A percentile compares a stretch with the other conserved stretches of the same genome.
Conservation (phyloP, 1,140 invertebrate species). For the Helicoverpa armigera region DNA sequence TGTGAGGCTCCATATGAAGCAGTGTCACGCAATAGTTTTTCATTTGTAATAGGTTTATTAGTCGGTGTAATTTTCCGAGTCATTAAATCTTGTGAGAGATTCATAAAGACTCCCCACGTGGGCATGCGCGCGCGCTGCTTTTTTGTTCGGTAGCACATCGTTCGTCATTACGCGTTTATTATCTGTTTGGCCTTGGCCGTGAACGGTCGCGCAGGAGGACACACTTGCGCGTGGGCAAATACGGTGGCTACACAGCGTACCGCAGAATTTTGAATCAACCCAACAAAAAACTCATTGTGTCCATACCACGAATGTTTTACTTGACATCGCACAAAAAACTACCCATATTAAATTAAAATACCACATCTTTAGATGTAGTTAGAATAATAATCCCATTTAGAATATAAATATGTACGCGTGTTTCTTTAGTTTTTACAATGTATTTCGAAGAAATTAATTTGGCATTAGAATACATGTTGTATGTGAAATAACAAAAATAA, state of each 20-base stretch:
- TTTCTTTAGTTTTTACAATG: constrained; percentile 27
- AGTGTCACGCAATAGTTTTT: constrained; percentile 57
- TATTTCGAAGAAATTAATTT: constrained; percentile 40
- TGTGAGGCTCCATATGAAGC: background rate
- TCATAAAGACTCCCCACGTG: constrained; percentile 76
- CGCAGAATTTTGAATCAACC: constrained; percentile 59
- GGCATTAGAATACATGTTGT: constrained; percentile 6
- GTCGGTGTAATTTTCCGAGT: constrained; percentile 71
- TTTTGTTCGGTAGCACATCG: constrained; percentile 75
- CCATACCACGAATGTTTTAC: constrained; percentile 50
- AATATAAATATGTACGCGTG: constrained; percentile 17
- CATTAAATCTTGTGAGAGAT: constrained; percentile 77
- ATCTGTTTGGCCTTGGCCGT: constrained; percentile 82
- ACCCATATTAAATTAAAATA: constrained; percentile 48
- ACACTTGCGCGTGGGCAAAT: constrained; percentile 62
- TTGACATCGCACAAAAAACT: constrained; percentile 49
- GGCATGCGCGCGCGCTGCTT: constrained; percentile 66
- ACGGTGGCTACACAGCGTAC: constrained; percentile 48
- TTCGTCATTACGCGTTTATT: constrained; percentile 78
- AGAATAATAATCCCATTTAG: constrained; percentile 40
- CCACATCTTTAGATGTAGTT: constrained; percentile 43
- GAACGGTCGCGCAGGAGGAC: constrained; percentile 75
- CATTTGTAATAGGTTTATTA: constrained; percentile 47
- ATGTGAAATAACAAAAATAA: constrained; percentile 22
- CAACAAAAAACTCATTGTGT: constrained; percentile 59